A percentile compares a stretch with the other conserved stretches of the same genome.
Evolutionary conservation across 2,888 invertebrate genomes (phyloP).

Genomic region (Pomacea canaliculata): DNA sequence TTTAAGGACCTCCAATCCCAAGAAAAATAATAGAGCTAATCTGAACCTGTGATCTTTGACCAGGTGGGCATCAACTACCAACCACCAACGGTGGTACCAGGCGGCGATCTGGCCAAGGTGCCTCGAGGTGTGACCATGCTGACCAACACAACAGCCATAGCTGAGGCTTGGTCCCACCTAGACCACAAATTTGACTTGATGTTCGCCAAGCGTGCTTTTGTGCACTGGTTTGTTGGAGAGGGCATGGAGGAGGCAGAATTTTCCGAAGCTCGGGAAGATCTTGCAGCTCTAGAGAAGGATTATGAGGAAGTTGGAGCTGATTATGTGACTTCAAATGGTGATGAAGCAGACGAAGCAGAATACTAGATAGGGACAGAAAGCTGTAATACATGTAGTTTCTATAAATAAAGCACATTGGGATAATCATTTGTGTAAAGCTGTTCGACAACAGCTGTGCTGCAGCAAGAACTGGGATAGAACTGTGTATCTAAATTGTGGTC

Average conservation of each 20-base stretch:
- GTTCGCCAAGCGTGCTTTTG: slow-evolving; percentile 43
- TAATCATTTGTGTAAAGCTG: too few relatives aligned
- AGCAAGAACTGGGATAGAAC: too few relatives aligned
- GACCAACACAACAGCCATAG: slow-evolving; percentile 35
- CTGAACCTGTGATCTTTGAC: background rate
- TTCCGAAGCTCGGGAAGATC: slow-evolving; percentile 42
- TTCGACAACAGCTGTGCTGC: too few relatives aligned
- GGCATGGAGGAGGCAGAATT: slow-evolving; percentile 44
- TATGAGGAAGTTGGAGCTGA: slow-evolving; percentile 42
- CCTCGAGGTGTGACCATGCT: slow-evolving; percentile 69
- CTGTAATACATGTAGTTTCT: too few relatives aligned
- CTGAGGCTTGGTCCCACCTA: slow-evolving; percentile 32
- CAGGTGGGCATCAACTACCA: slow-evolving; percentile 35
- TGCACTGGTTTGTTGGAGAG: slow-evolving; percentile 36
- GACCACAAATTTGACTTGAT: slow-evolving; percentile 42
- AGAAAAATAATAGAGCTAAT: too few relatives aligned
- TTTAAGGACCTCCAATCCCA: too few relatives aligned
- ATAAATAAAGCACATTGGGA: too few relatives aligned
- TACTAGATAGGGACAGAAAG: slow-evolving; percentile 3
- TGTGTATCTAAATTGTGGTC: too few relatives aligned
- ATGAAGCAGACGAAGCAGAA: slow-evolving; percentile 3
- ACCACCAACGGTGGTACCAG: slow-evolving; percentile 29
- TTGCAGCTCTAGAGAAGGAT: slow-evolving; percentile 48
- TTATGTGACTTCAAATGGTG: slow-evolving; percentile 63
- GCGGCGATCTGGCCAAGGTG: slow-evolving; percentile 68